Evolutionary conservation across 53 echinoderm and acorn worm species (phyloP), one percentile per base, ranked within the genome.

Genomic region (Temnopleurus reevesii): DNA sequence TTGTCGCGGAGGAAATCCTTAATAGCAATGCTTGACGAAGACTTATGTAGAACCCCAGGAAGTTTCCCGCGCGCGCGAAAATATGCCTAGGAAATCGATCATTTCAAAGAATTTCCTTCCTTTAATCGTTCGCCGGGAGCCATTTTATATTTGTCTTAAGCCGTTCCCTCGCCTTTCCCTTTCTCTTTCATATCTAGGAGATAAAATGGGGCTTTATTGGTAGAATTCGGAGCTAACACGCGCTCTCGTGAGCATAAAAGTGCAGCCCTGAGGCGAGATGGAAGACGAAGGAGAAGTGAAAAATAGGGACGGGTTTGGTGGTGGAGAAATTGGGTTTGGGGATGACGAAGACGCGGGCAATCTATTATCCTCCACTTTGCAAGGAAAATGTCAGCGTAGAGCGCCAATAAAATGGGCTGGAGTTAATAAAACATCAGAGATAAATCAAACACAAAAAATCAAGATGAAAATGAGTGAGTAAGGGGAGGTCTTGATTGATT

Each of bases 91-190:
- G 89, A 91, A 94, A 94, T 94, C 94, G 92, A 92, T 94, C 94
- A 86, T 94, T 92, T 90, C 92, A 92, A 92, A 90, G 82, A 83
- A 82, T 83, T 94, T 92, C 92, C 94, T 94, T 94, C 94, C 94
- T 87, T 49, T 87, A 87, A 87, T 87, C 27, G 71, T 51, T 66
- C 51, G 66, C 88, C 88, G 31, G 66, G 47, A 87, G 88, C 88
- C 88, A 87, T 87, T 65, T 66, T 87, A 29, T 87, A 87, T 87
- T 66, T 66, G 66, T 31, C 53, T 49, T 66, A 21, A 31, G 59
- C 61, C 45, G 8, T 85, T 25, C 86, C n/a, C 61, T 60, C 58
- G 10, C 18, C 43, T 85, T 60, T 60, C 79, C n/a, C 8, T 25
- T 51, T 31, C 60, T 19, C 35, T 83, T 5, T 56, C 21, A 38